These are phyloP conservation scores for Spodoptera picta DNA, from an alignment of 2,888 invertebrate species.

Conservation along the genomic window DNA sequence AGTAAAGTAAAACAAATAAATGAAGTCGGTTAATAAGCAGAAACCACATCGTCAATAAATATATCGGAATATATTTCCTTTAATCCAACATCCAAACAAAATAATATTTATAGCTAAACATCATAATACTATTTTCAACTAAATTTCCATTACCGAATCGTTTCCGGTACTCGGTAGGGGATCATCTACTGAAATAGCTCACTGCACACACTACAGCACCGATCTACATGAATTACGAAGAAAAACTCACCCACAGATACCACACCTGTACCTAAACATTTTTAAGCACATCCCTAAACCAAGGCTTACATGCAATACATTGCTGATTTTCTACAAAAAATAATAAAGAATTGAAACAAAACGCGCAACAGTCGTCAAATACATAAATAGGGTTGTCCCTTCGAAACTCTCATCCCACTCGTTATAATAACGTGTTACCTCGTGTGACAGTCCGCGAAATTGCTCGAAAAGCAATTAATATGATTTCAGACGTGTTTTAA, in stretches of 20 bases:
- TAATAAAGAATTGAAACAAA: not conserved
- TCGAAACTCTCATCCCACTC: conserved; percentile 51
- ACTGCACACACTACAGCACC: conserved; percentile 52
- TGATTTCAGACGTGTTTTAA: conserved; percentile 60
- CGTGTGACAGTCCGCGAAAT: conserved; percentile 79
- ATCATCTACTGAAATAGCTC: conserved; percentile 68
- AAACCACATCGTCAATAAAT: conserved; percentile 35
- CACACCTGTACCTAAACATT: conserved; percentile 45
- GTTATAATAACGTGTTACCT: conserved; percentile 69
- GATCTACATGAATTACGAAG: conserved; percentile 53
- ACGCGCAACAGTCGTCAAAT: conserved; percentile 36
- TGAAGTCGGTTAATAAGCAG: too few relatives aligned
- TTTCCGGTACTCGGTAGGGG: conserved; percentile 66
- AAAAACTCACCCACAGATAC: conserved; percentile 42
- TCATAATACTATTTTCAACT: conserved; percentile 57
- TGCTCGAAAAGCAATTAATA: conserved; percentile 80
- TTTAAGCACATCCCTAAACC: conserved; percentile 32
- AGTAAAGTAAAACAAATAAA: conserved; percentile 21
- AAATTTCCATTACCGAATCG: conserved; percentile 67
- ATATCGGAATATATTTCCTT: conserved; percentile 38
- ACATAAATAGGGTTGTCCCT: conserved; percentile 59
- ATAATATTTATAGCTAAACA: conserved; percentile 58
- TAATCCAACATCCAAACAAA: conserved; percentile 51
- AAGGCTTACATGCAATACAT: conserved; percentile 33
- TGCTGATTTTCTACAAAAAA: conserved; percentile 1